Evolutionary conservation across 2,113 vertebrate species (phyloP), one percentile per base, ranked within the genome.

Genomic region (Zapornia atra): DNA sequence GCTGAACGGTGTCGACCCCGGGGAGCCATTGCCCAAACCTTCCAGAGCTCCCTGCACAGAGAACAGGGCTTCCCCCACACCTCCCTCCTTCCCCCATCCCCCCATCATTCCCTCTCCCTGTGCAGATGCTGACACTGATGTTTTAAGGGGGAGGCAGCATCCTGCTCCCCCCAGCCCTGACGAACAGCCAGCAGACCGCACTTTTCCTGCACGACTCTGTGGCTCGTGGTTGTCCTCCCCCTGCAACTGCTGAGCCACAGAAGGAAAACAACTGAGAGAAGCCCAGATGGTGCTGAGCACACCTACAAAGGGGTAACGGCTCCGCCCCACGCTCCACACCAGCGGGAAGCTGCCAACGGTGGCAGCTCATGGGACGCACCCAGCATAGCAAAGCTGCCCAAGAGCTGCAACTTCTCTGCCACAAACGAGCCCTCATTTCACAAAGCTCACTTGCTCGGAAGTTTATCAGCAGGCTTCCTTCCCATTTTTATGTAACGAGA

Each of bases 11-110:
- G 13, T 7, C 29, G 4, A 6, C 20, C 20, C 34, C 3, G 0
- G 10, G 57, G 19, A 31, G 4, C 1, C 4, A 7, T 0, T 36
- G 65, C 2, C 34, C 3, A 3, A 22, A 5, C 22, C 24, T 1
- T 29, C 1, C 1, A 33, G 34, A 78, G 28, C 28, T 26, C 1
- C 42, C 14, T 60, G 19, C 50, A 24, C 6, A 0, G 64, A 6
- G 31, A 15, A 11, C 4, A n/a, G 48, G 44, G 61, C 10, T 17
- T 7, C 51, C 9, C 7, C 44, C 44, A 46, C 44, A 9, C 15
- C 44, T 17, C 44, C 44, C 1, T 3, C 48, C 10, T 17, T 7
- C 46, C 11, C 7, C 44, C 44, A 46, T 10, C 11, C 6, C 14
- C 26, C 21, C 26, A 1, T 3, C 48, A 8, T 17, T 6, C 51